Evolutionary conservation across 2,888 invertebrate genomes (phyloP), one percentile per base, ranked within the genome.

Genomic region (Ctenicera cuprea): DNA sequence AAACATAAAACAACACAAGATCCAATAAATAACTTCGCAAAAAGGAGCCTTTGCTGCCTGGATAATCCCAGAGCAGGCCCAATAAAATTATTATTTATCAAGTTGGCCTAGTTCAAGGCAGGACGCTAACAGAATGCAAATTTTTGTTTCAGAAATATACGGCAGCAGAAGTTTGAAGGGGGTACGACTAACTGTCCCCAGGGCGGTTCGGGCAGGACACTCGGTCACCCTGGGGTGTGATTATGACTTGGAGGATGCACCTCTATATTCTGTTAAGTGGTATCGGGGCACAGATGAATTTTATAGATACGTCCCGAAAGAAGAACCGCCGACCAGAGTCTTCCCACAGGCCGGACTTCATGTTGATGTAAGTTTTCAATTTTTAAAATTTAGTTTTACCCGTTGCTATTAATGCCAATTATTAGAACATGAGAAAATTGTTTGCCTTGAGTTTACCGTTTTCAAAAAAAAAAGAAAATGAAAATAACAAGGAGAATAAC

Each of bases 201-300:
- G 85, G 66, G 87, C 87, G 14, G 87, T 87, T 12, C 82, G 87
- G 22, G 85, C 83, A 12, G 87, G 87, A 43, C 87, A 87, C 81
- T 86, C 87, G 16, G 87, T 87, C 41, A 87, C 86, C 37, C 82
- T 87, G 43, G 84, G 84, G 73, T 87, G 87, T 77, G 86, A 87
- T 79, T 87, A 86, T 81, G 87, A 87, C 77, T 79, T 87, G 68
- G 86, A 87, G 73, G 85, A 83, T 70, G 92, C 92, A 0, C 90
- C 90, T 0, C 89, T 94, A 4, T 94, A 94, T 87, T 91, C 93
- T 76, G 92, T 94, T 83, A 91, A 93, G 85, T 94, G 94, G 94
- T 94, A 94, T 86, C 89, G 92, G 73, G 91, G 92, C 3, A 91
- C 91, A 77, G 90, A 90, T 5, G 94, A 94, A 87, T 94, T 94